phyloP scores from a whole-genome alignment of 2,888 invertebrate species.

The Eilema sororculum region DNA sequence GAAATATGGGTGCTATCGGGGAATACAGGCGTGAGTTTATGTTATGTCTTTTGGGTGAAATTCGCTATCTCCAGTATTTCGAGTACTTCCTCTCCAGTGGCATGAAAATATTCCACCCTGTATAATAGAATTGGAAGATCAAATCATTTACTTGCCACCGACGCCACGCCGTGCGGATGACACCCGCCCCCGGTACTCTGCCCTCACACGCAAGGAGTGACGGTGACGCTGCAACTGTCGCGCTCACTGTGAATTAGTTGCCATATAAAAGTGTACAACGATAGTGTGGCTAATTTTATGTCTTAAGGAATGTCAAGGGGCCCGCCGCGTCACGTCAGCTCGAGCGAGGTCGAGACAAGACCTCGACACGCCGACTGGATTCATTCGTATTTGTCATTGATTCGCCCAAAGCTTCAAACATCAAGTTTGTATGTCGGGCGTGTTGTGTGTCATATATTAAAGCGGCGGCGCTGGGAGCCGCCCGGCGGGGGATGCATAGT shows the following conservation, averaged over 20 bases:
- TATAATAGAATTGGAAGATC: too few relatives aligned
- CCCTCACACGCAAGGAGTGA: too few relatives aligned
- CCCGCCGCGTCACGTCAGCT: background rate
- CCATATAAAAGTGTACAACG: background rate
- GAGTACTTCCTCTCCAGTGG: too few relatives aligned
- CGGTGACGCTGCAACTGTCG: background rate
- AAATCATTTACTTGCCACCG: too few relatives aligned
- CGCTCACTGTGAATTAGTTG: background rate
- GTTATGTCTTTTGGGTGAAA: too few relatives aligned
- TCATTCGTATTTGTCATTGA: constrained; percentile 16
- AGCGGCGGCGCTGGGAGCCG: background rate
- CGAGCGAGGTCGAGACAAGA: constrained; percentile 14
- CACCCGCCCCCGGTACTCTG: too few relatives aligned
- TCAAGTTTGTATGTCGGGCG: constrained; percentile 7
- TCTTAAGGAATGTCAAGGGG: constrained; percentile 12
- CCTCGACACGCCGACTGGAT: constrained; percentile 12
- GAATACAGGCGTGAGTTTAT: too few relatives aligned
- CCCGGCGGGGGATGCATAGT: too few relatives aligned
- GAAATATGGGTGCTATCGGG: too few relatives aligned
- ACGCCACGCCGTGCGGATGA: too few relatives aligned
- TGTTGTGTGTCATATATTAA: background rate
- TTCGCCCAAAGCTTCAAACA: constrained; percentile 15
- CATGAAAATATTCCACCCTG: too few relatives aligned
- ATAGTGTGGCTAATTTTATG: constrained; percentile 10
- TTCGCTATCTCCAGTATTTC: too few relatives aligned